Evolutionary conservation across 1,140 invertebrate species (phyloP).

Genomic region (Drosophila malerkotliana): DNA sequence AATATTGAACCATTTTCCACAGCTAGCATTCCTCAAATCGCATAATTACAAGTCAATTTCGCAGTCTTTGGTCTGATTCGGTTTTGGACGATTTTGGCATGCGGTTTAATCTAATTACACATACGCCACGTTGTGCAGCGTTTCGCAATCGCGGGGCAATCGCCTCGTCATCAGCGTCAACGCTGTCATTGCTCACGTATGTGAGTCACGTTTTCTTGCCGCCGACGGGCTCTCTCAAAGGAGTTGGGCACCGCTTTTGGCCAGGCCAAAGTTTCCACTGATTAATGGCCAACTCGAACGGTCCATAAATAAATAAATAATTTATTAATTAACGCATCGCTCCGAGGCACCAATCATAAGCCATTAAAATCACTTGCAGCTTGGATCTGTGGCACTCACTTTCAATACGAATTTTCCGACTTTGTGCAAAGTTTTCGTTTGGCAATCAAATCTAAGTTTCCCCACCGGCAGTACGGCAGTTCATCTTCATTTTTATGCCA

Average conservation of each 20-base stretch:
- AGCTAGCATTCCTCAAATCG: slow-evolving; percentile 61
- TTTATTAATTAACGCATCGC: slow-evolving; percentile 79
- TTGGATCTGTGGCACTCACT: slow-evolving; percentile 1
- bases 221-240: slow-evolving; percentile 67
- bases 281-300: slow-evolving; percentile 74
- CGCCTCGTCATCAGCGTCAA: slow-evolving; percentile 27
- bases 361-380: slow-evolving; percentile 52
- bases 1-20: slow-evolving; percentile 40
- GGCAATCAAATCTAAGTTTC: slow-evolving; percentile 4
- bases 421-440: slow-evolving; percentile 21
- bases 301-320: slow-evolving; percentile 77
- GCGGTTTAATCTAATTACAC: slow-evolving; percentile 82
- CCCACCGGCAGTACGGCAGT: slow-evolving; percentile 58
- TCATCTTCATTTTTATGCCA: slow-evolving; percentile 74
- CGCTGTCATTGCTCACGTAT: slow-evolving; percentile 46
- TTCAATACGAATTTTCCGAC: slow-evolving; percentile 18
- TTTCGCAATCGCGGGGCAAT: slow-evolving; percentile 51
- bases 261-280: slow-evolving; percentile 51
- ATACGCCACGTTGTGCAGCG: slow-evolving; percentile 76
- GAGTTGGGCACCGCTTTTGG: slow-evolving; percentile 69
- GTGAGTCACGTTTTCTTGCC: slow-evolving; percentile 79
- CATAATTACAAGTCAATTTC: slow-evolving; percentile 78
- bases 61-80: slow-evolving; percentile 60
- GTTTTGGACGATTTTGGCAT: slow-evolving; percentile 68
- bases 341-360: slow-evolving; percentile 42